A percentile compares a stretch with the other conserved stretches of the same genome.
Evolutionary conservation across 2,113 vertebrate species (phyloP).

Genomic region (Lepus europaeus): DNA sequence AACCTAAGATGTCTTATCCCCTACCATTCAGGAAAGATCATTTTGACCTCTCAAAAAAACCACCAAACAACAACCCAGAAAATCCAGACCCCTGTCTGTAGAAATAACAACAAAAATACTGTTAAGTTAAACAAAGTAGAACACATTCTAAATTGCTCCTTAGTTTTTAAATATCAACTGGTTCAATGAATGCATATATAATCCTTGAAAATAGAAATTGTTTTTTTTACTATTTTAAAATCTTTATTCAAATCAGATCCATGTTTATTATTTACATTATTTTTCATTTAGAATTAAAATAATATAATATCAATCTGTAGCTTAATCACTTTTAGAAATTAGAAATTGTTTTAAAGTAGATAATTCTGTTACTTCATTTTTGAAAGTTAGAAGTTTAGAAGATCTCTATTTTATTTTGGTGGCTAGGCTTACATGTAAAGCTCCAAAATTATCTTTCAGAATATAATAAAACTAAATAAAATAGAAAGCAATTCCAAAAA

Average conservation of each 20-base stretch:
- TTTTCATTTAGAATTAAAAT: slow-evolving; percentile 81
- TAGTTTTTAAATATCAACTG: slow-evolving; percentile 23
- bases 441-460: slow-evolving; percentile 37
- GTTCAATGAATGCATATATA: neutral
- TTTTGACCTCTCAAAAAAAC: neutral
- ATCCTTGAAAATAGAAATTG: slow-evolving; percentile 31
- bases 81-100: neutral
- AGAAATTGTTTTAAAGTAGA: neutral
- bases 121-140: neutral
- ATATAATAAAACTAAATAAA: slow-evolving; percentile 17
- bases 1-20: neutral
- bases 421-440: neutral
- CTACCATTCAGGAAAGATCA: neutral
- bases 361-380: slow-evolving; percentile 48
- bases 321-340: slow-evolving; percentile 67
- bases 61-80: neutral
- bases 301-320: slow-evolving; percentile 48
- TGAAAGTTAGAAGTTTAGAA: neutral
- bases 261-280: slow-evolving; percentile 80
- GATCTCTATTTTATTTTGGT: neutral
- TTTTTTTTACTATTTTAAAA: slow-evolving; percentile 72
- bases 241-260: slow-evolving; percentile 84
- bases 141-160: neutral
- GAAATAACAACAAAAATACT: neutral
- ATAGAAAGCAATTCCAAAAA: neutral